These are phyloP conservation scores for Sphaeramia orbicularis DNA, from an alignment of 2,797 vertebrate species.

Conservation along the genomic window DNA sequence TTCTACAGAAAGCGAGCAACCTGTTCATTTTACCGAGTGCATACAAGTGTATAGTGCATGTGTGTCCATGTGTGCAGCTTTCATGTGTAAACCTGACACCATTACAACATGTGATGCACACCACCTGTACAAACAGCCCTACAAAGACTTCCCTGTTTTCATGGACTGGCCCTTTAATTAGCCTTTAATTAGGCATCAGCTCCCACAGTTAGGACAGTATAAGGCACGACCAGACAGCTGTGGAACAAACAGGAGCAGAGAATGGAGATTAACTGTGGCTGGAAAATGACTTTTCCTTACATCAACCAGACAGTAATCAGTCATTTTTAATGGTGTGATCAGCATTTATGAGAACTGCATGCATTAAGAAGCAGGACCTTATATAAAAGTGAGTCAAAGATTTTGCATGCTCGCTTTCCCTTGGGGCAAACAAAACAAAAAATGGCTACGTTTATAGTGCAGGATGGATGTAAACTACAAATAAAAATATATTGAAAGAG, in stretches of 20 bases:
- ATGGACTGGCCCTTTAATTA: slow-evolving; percentile 75
- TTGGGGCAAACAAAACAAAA: background rate
- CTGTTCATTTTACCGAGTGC: slow-evolving; percentile 2
- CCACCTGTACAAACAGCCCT: slow-evolving; percentile 81
- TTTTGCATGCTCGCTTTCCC: background rate
- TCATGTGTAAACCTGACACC: slow-evolving; percentile 69
- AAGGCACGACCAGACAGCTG: slow-evolving; percentile 52
- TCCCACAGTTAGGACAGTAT: slow-evolving; percentile 51
- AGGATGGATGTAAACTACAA: background rate
- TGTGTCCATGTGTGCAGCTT: slow-evolving; percentile 39
- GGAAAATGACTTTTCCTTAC: slow-evolving; percentile 49
- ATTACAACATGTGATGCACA: slow-evolving; percentile 70
- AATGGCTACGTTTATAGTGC: background rate
- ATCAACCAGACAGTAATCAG: slow-evolving; percentile 20
- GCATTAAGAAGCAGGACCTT: slow-evolving; percentile 12
- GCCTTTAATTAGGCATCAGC: slow-evolving; percentile 73
- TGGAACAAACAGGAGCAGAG: slow-evolving; percentile 40
- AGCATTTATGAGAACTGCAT: slow-evolving; percentile 11
- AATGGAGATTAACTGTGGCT: slow-evolving; percentile 33
- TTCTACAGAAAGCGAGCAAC: background rate
- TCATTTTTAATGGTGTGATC: slow-evolving; percentile 39
- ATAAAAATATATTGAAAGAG: background rate
- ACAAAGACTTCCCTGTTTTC: slow-evolving; percentile 80
- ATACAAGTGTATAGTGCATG: slow-evolving; percentile 20
- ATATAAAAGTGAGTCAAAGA: slow-evolving; percentile 2